Evolutionary conservation across 2,888 invertebrate species (phyloP).

Genomic region (Saturnia pavonia): DNA sequence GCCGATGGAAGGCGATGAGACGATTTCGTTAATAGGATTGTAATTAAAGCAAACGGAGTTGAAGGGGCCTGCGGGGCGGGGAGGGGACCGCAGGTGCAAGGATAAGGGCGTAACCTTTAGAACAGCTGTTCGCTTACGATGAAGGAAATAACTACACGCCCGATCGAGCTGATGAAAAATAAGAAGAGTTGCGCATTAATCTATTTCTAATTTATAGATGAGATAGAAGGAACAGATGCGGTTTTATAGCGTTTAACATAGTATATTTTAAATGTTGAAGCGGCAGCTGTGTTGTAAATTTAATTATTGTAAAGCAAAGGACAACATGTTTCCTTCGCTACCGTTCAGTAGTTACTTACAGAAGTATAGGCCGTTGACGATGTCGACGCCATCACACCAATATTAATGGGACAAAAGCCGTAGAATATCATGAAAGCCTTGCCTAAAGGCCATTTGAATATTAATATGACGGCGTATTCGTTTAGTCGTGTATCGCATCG

Average conservation of each 20-base stretch:
- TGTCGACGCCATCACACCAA: conserved; percentile 46
- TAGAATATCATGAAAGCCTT: conserved; percentile 56
- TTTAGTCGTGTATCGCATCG: conserved; percentile 54
- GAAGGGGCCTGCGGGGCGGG: conserved; percentile 36
- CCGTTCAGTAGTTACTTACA: conserved; percentile 37
- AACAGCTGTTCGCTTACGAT: conserved; percentile 71
- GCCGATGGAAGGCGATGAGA: conserved; percentile 50
- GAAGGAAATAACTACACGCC: conserved; percentile 61
- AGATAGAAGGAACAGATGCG: conserved; percentile 44
- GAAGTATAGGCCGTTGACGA: conserved; percentile 44
- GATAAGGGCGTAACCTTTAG: conserved; percentile 72
- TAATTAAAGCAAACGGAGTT: conserved; percentile 62
- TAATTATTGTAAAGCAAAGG: conserved; percentile 49
- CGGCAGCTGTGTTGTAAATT: conserved; percentile 51
- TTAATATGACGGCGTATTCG: conserved; percentile 64
- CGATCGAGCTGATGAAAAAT: conserved; percentile 52
- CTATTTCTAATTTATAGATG: conserved; percentile 61
- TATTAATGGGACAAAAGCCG: conserved; percentile 64
- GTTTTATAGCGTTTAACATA: conserved; percentile 34
- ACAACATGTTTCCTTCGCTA: conserved; percentile 44
- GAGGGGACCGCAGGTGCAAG: conserved; percentile 67
- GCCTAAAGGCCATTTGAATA: conserved; percentile 73
- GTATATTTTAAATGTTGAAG: conserved; percentile 42
- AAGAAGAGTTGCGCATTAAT: conserved; percentile 54
- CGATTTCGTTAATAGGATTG: conserved; percentile 69